phyloP scores from a whole-genome alignment of 2,888 invertebrate species.

The Linnaemya tessellans region DNA sequence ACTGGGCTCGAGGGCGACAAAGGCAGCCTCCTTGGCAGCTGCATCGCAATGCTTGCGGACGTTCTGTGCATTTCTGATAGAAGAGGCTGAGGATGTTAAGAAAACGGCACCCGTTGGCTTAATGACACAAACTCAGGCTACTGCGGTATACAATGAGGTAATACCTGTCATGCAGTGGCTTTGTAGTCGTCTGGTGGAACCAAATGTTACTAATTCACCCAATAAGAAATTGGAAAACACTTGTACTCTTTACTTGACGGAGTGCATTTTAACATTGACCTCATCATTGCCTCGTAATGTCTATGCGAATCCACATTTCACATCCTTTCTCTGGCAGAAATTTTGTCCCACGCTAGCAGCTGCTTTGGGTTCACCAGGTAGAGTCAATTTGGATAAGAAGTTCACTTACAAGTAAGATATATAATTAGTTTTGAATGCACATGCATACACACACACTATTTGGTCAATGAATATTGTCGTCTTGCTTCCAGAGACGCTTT shows the following conservation, averaged over 20 bases:
- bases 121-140: conserved; percentile 85
- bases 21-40: conserved; percentile 94
- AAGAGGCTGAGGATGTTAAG: conserved; percentile 84
- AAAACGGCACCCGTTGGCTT: conserved; percentile 85
- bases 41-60: conserved; percentile 94
- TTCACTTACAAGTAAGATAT: conserved; percentile 87
- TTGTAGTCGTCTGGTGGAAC: conserved; percentile 92
- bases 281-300: conserved; percentile 92
- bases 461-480: background rate
- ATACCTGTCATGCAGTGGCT: conserved; percentile 95
- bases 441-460: too few relatives aligned
- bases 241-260: conserved; percentile 89
- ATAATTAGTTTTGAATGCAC: too few relatives aligned
- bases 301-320: conserved; percentile 92
- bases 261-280: conserved; percentile 93
- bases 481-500: conserved; percentile 80
- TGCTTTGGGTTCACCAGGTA: conserved; percentile 92
- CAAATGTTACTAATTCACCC: conserved; percentile 84
- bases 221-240: conserved; percentile 82
- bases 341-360: conserved; percentile 95
- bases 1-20: conserved; percentile 90
- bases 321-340: conserved; percentile 95
- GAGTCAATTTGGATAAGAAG: conserved; percentile 88
- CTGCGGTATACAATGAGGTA: conserved; percentile 94
- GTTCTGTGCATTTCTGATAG: conserved; percentile 90